Evolutionary conservation across 2,888 invertebrate species (phyloP), one percentile per base, ranked within the genome.

Genomic region (Notodonta ziczac): DNA sequence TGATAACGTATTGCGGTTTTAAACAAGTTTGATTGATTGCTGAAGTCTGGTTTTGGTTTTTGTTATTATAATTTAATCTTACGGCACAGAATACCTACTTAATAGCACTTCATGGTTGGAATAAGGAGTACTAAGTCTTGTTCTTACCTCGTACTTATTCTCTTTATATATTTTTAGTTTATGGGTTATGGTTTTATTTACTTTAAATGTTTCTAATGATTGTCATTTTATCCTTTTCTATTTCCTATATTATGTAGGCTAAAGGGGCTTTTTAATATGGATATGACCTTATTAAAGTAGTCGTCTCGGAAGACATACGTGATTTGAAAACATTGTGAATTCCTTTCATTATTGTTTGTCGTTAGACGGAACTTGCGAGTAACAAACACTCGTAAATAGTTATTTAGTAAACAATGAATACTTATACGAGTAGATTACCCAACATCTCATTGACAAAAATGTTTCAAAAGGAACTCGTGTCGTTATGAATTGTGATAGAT

Each of bases 401-500:
- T n/a, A 10, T 6, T n/a, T 2, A n/a, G n/a, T 46, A 10, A 46
- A 46, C 46, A 46, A 46, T 46, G n/a, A 46, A 58, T 63, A 66
- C 53, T 50, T 63, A 59, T 61, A 66, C 8, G 24, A 58, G 35
- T 4, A 12, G 16, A 54, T 74, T 74, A 69, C 67, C 57, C 65
- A 73, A 74, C 56, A 63, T 68, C 66, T 65, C 62, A 67, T 66
- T 75, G 70, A 69, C 67, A 65, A 59, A 62, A 64, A 53, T 56
- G 67, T 62, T 65, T 63, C 58, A 66, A 66, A 63, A 63, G 60
- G 59, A 53, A 60, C 62, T 65, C 62, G 56, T 72, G 68, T 66
- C 62, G 63, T 66, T 67, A 55, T 54, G 58, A 64, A 57, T 60
- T 59, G 61, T 72, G 71, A 76, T 72, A 72, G 63, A 73, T 70